Percentiles rank a stretch among this genome's conserved stretches.
Conservation (phyloP, 2,113 vertebrate species). For the Chitala chitala region DNA sequence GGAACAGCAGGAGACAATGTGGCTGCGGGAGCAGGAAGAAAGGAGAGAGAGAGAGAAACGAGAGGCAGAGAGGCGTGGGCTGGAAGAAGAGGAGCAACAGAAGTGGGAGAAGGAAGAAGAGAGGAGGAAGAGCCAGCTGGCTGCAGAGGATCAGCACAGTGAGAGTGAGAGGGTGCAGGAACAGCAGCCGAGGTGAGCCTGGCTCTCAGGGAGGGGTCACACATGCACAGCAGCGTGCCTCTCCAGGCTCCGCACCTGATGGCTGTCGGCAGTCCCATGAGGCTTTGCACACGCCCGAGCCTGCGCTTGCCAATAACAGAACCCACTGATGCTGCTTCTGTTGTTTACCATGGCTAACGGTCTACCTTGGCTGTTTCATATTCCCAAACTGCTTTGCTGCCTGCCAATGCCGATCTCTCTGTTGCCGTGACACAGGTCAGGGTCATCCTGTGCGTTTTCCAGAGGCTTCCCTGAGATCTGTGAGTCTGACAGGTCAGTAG, state of each 20-base stretch:
- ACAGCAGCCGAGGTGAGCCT: constrained; percentile 32
- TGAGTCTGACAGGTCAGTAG: constrained; percentile 60
- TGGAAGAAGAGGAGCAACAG: constrained; percentile 17
- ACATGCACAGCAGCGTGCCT: neutral
- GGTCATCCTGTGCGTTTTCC: constrained; percentile 43
- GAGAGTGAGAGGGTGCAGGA: constrained; percentile 37
- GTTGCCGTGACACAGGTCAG: constrained; percentile 47
- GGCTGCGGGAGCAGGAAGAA: constrained; percentile 38
- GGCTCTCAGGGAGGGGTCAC: too few relatives aligned
- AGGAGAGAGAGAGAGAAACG: constrained; percentile 36
- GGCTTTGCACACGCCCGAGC: neutral
- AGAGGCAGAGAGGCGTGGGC: constrained; percentile 39
- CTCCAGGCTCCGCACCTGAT: neutral
- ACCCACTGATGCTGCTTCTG: neutral
- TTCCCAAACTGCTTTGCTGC: constrained; percentile 19
- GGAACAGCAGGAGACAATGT: constrained; percentile 48
- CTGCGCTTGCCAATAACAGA: neutral
- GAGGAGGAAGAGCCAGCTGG: constrained; percentile 44
- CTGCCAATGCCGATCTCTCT: constrained; percentile 24
- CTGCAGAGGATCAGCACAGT: constrained; percentile 38
- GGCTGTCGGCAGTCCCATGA: neutral
- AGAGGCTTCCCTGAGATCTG: constrained; percentile 49
- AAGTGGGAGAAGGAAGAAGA: constrained; percentile 28
- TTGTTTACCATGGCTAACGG: neutral
- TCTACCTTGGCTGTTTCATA: constrained; percentile 14